Evolutionary conservation across 1,140 invertebrate genomes (phyloP).

Genomic region (Conus betulinus): DNA sequence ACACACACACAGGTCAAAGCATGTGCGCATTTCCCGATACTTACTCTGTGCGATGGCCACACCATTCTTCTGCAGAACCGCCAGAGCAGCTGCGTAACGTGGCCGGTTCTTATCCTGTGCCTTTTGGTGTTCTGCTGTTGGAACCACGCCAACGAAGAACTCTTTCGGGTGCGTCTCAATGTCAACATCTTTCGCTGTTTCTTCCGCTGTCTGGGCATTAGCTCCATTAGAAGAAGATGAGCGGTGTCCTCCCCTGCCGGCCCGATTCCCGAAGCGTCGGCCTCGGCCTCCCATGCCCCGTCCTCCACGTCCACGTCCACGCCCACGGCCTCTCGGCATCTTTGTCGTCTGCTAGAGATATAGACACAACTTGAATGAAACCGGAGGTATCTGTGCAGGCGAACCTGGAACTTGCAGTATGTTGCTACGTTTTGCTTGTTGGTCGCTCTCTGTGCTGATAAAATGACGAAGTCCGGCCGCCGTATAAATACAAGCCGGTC

Average conservation of each 20-base stretch:
- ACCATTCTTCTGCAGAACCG: constrained; percentile 62
- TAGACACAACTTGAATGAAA: background rate
- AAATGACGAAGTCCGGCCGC: too few relatives aligned
- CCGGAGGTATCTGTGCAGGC: background rate
- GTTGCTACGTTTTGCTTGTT: background rate
- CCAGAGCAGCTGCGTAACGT: constrained; percentile 68
- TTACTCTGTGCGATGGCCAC: constrained; percentile 72
- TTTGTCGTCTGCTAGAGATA: constrained; percentile 14
- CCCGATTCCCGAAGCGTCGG: constrained; percentile 35
- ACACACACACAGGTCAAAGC: too few relatives aligned
- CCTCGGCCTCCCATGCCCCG: constrained; percentile 42
- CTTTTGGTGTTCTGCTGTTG: constrained; percentile 64
- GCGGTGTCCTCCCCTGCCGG: background rate
- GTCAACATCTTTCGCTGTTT: constrained; percentile 41
- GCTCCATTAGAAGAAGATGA: background rate
- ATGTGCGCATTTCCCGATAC: constrained; percentile 24
- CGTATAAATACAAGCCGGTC: background rate
- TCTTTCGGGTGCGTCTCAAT: constrained; percentile 59
- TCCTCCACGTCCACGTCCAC: background rate
- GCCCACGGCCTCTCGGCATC: constrained; percentile 1
- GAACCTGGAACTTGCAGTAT: background rate
- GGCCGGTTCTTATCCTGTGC: constrained; percentile 67
- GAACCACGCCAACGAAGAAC: constrained; percentile 63
- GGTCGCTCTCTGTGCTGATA: background rate
- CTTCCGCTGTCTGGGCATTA: constrained; percentile 11